These are phyloP conservation scores for Myodes glareolus DNA, from an alignment of 2,113 vertebrate species.

Conservation along the genomic window DNA sequence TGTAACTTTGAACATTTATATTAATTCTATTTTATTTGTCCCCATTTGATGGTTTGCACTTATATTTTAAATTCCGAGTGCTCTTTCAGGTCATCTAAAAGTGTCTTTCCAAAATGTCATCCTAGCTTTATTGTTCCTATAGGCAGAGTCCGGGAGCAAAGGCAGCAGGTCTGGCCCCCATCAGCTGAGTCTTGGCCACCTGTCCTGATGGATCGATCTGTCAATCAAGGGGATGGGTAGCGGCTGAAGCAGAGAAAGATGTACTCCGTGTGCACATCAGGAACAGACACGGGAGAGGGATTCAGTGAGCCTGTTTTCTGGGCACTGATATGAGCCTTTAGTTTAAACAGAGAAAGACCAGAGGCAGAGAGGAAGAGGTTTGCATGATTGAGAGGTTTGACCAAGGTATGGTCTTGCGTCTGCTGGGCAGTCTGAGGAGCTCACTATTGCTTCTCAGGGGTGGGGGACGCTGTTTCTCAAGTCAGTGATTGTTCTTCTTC, in stretches of 20 bases:
- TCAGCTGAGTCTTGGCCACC: neutral
- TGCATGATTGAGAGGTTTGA: neutral
- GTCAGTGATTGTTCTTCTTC: neutral
- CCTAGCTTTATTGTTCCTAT: neutral
- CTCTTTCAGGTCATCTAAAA: neutral
- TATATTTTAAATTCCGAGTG: constrained; percentile 19
- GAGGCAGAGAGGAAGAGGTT: no score
- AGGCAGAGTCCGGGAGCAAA: neutral
- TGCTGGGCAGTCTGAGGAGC: neutral
- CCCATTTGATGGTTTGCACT: neutral
- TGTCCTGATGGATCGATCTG: neutral
- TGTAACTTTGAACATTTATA: neutral
- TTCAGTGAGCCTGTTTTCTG: neutral
- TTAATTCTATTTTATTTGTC: neutral
- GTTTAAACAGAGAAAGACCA: neutral
- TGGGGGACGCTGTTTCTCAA: neutral
- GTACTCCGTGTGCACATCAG: neutral
- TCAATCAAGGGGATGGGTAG: neutral
- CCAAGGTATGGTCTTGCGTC: neutral
- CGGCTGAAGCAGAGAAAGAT: neutral
- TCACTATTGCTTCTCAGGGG: neutral
- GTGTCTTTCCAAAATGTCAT: neutral
- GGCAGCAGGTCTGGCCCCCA: neutral
- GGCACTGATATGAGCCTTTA: neutral
- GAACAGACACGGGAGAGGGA: neutral